Percentiles rank a stretch among this genome's conserved stretches.
phyloP scores from a whole-genome alignment of 2,888 invertebrate species.

The Danaus chrysippus region DNA sequence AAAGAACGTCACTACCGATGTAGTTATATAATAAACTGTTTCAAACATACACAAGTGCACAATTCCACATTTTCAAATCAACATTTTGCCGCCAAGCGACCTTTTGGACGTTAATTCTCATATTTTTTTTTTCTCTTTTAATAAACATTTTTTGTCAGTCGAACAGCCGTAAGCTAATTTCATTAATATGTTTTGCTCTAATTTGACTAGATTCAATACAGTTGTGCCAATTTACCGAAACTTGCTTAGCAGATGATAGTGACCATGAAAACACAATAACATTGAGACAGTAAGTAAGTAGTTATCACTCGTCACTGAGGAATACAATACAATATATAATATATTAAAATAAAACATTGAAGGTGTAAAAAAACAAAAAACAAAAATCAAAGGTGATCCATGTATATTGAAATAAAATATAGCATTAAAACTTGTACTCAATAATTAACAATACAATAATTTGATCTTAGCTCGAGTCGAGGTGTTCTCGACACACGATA shows the following conservation, averaged over 20 bases:
- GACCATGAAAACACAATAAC: constrained; percentile 26
- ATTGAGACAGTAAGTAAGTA: too few relatives aligned
- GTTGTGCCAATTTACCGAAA: constrained; percentile 36
- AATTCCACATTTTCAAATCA: constrained; percentile 75
- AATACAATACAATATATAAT: constrained; percentile 49
- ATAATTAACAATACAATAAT: constrained; percentile 79
- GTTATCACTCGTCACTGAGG: constrained; percentile 63
- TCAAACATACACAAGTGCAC: constrained; percentile 53
- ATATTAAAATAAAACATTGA: constrained; percentile 60
- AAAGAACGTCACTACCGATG: too few relatives aligned
- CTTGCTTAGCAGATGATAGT: constrained; percentile 37
- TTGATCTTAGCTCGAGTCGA: constrained; percentile 72
- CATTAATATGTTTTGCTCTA: constrained; percentile 46
- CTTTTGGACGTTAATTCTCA: constrained; percentile 65
- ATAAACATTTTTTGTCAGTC: constrained; percentile 60
- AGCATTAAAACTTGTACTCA: constrained; percentile 77
- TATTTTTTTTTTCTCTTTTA: constrained; percentile 45
- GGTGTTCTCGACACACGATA: constrained; percentile 50
- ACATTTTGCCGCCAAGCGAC: constrained; percentile 70
- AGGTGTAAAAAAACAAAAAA: constrained; percentile 78
- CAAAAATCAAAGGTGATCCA: constrained; percentile 67
- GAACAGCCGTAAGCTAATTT: constrained; percentile 64
- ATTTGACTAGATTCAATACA: constrained; percentile 78
- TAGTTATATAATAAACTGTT: constrained; percentile 51
- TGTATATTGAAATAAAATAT: constrained; percentile 74